A percentile compares a stretch with the other conserved stretches of the same genome.
Evolutionary conservation across 2,113 vertebrate genomes (phyloP).

Genomic region (Odocoileus hemionus): DNA sequence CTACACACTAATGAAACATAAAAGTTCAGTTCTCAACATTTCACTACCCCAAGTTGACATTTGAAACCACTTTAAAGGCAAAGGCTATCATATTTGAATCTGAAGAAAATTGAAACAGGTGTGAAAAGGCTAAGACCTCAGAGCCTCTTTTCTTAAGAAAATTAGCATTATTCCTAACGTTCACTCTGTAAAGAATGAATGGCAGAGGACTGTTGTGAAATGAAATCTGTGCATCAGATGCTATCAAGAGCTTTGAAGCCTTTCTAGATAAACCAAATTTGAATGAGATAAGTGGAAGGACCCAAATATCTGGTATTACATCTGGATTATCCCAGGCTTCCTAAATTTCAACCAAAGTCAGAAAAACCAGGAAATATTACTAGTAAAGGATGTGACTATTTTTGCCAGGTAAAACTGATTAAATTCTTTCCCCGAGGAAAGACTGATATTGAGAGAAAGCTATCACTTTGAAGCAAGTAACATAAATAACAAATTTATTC

Average conservation of each 20-base stretch:
- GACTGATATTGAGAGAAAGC: not conserved
- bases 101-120: conserved; percentile 16
- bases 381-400: not conserved
- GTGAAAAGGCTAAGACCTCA: conserved; percentile 34
- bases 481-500: conserved; percentile 30
- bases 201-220: not conserved
- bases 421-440: not conserved
- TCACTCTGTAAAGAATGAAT: conserved; percentile 30
- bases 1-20: conserved; percentile 59
- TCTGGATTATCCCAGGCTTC: not conserved
- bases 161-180: conserved; percentile 42
- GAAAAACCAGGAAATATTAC: not conserved
- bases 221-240: not conserved
- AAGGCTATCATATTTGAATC: conserved; percentile 49
- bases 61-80: conserved; percentile 62
- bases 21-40: conserved; percentile 62
- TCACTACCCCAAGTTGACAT: conserved; percentile 56
- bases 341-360: conserved; percentile 3
- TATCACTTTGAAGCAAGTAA: not conserved
- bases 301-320: not conserved
- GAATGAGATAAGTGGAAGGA: not conserved
- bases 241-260: not conserved
- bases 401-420: not conserved
- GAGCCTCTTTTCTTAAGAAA: conserved; percentile 35
- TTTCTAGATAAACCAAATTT: conserved; percentile 15